Conservation (phyloP, 2,797 vertebrate species). For the Danio aesculapii region DNA sequence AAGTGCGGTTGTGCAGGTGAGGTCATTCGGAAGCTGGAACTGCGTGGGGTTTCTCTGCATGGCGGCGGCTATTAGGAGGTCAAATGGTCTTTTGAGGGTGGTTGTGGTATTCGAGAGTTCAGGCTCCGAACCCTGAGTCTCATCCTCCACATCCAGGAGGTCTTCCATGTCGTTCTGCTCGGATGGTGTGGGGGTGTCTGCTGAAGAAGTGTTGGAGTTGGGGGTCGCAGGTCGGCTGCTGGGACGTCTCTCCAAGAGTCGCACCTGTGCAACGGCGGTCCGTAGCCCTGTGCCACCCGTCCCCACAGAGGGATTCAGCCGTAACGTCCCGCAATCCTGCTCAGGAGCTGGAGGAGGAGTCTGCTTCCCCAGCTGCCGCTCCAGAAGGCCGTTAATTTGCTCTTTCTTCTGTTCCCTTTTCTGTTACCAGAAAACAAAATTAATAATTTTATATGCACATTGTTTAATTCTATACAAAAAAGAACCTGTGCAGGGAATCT, state of each 20-base stretch:
- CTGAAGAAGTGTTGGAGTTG: constrained; percentile 93
- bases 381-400: constrained; percentile 93
- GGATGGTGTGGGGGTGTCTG: constrained; percentile 89
- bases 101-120: constrained; percentile 81
- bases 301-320: constrained; percentile 74
- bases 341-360: constrained; percentile 89
- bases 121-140: constrained; percentile 84
- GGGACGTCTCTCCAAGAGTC: constrained; percentile 90
- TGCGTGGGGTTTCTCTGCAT: constrained; percentile 98
- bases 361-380: constrained; percentile 85
- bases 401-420: constrained; percentile 96
- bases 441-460: neutral
- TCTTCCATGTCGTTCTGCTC: constrained; percentile 97
- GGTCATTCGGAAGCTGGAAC: constrained; percentile 96
- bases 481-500: too few species aligned
- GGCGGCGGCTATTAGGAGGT: constrained; percentile 95
- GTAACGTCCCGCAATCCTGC: constrained; percentile 82
- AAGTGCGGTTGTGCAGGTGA: constrained; percentile 96
- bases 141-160: constrained; percentile 91
- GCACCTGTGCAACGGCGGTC: constrained; percentile 89
- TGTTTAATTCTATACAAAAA: neutral
- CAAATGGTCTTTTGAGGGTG: constrained; percentile 91
- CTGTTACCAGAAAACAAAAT: constrained; percentile 69
- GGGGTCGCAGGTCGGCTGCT: constrained; percentile 95
- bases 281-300: constrained; percentile 71